Conservation (phyloP, 2,113 vertebrate species). For the Anser brachyrhynchus region DNA sequence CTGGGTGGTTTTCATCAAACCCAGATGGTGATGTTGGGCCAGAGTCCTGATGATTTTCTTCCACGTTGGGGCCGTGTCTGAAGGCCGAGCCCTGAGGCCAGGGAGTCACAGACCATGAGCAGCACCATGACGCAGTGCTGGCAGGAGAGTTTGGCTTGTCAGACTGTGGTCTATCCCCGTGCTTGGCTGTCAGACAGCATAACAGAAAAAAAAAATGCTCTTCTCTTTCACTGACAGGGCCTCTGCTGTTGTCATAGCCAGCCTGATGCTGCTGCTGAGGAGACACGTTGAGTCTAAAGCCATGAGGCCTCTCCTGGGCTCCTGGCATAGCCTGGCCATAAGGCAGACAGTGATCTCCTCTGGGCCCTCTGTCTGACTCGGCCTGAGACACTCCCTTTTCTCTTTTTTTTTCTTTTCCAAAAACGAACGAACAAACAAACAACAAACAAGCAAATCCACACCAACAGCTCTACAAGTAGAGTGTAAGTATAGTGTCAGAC, state of each 20-base stretch:
- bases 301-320: background rate
- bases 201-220: background rate
- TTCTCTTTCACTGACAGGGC: background rate
- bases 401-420: too few relatives aligned
- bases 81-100: background rate
- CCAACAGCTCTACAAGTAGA: background rate
- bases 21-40: constrained; percentile 4
- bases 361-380: background rate
- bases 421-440: background rate
- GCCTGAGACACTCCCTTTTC: background rate
- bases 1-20: constrained; percentile 10
- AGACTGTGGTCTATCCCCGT: background rate
- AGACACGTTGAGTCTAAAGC: background rate
- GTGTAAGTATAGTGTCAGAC: background rate
- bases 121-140: background rate
- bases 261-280: background rate
- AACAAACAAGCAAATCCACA: background rate
- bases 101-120: background rate
- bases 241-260: background rate
- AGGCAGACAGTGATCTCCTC: background rate
- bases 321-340: background rate
- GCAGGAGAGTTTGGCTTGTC: background rate
- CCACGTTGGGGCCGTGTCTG: accelerated
- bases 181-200: background rate
- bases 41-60: background rate